Percentiles rank a stretch among this genome's conserved stretches.
phyloP scores from a whole-genome alignment of 1,140 invertebrate genomes.

The Drosophila funebris region DNA sequence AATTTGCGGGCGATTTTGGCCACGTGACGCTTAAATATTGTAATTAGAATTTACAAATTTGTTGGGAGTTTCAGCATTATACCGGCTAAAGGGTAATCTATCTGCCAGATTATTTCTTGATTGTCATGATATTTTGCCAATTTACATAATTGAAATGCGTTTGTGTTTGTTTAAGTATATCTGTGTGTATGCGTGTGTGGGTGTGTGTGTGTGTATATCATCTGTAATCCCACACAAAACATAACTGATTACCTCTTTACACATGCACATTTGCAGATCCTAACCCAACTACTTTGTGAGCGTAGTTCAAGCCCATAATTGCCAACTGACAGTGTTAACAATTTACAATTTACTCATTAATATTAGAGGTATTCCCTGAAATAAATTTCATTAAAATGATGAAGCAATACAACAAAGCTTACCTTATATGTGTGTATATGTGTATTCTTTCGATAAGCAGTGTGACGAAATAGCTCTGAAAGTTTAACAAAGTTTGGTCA shows the following conservation, averaged over 20 bases:
- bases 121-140: constrained; percentile 43
- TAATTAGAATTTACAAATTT: constrained; percentile 49
- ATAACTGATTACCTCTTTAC: constrained; percentile 36
- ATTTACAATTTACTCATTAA: constrained; percentile 15
- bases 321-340: constrained; percentile 42
- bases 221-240: constrained; percentile 35
- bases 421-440: too few relatives aligned
- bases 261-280: constrained; percentile 21
- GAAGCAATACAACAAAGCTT: too few relatives aligned
- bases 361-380: background rate
- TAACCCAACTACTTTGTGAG: constrained; percentile 1
- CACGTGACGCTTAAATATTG: constrained; percentile 12
- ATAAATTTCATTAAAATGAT: background rate
- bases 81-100: constrained; percentile 30
- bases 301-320: constrained; percentile 38
- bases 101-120: constrained; percentile 39
- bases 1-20: constrained; percentile 50
- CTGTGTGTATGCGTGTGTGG: background rate
- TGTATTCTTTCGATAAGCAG: too few relatives aligned
- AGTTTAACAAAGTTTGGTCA: background rate
- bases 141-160: constrained; percentile 72
- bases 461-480: background rate
- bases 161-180: constrained; percentile 38
- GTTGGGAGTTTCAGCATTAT: constrained; percentile 18
- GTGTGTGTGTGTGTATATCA: background rate